Evolutionary conservation across 1,140 invertebrate genomes (phyloP), one percentile per base, ranked within the genome.

Genomic region (Drosophila prosaltans): DNA sequence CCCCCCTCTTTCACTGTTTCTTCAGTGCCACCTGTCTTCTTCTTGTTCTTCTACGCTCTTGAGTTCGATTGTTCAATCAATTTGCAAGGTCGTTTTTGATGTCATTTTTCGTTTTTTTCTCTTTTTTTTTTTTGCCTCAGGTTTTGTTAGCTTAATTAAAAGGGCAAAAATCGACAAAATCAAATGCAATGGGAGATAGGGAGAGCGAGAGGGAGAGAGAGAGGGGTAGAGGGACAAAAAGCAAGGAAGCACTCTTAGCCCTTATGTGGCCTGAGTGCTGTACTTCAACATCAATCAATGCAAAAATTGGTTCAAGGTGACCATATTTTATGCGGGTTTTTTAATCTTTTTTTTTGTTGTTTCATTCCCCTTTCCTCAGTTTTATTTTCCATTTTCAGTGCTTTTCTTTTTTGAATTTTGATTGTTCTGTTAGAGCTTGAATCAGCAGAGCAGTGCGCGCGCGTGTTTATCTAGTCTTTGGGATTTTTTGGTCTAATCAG

Each of bases 401-500:
- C 16, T 30, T 30, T 30, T 30, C 28, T 30, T 26, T 28, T 62
- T 41, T 36, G 32, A 7, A 28, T 28, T 41, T 28, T 41, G 40
- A 62, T 43, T 41, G 36, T 21, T 78, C 75, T 74, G 72, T 72
- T 78, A 51, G 54, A 62, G 71, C 41, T 63, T 64, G 16, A 75
- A 75, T 68, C 72, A 51, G 45, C 45, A 51, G 76, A 73, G 74
- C 21, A 16, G 16, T 16, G 16, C 36, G 57, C 66, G 57, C 70
- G 78, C 83, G 83, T 86, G 83, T 86, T 86, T 86, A 86, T 86
- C 83, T 88, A 83, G 65, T 70, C 71, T 59, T 65, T 69, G 72
- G 63, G 65, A 59, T 54, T 68, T 69, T 7, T 30, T 41, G 64
- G 43, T 59, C 83, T 86, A 86, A 86, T 86, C 83, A 88, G 83